phyloP scores from a whole-genome alignment of 2,113 vertebrate genomes.

The Vulpes lagopus region DNA sequence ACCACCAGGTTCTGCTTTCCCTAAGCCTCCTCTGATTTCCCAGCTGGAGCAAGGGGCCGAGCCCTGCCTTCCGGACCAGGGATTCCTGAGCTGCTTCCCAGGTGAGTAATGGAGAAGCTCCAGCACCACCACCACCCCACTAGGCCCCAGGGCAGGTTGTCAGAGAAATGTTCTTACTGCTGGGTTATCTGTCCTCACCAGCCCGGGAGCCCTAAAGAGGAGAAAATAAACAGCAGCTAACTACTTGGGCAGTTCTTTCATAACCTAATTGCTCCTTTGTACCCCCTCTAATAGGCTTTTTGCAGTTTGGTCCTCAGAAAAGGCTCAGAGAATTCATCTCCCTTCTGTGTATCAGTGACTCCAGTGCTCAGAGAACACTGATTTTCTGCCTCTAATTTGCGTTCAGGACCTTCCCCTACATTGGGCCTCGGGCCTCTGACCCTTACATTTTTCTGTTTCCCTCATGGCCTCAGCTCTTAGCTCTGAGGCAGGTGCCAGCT shows the following conservation, averaged over 20 bases:
- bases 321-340: neutral
- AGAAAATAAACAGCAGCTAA: neutral
- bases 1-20: conserved; percentile 4
- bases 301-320: neutral
- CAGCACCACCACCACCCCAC: too few relatives aligned
- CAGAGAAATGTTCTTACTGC: neutral
- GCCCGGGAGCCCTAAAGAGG: neutral
- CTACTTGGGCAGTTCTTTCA: neutral
- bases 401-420: neutral
- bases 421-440: neutral
- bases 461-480: neutral
- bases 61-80: neutral
- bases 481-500: neutral
- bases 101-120: conserved; percentile 22
- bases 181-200: neutral
- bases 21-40: conserved; percentile 61
- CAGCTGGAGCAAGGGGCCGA: neutral
- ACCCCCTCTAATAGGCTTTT: neutral
- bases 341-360: neutral
- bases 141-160: neutral
- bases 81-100: neutral
- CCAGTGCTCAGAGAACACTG: neutral
- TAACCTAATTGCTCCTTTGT: neutral
- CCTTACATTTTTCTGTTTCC: neutral
- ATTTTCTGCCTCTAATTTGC: neutral